A percentile compares a stretch with the other conserved stretches of the same genome.
Evolutionary conservation across 2,797 vertebrate genomes (phyloP).

Genomic region (Gephyroberyx darwinii): DNA sequence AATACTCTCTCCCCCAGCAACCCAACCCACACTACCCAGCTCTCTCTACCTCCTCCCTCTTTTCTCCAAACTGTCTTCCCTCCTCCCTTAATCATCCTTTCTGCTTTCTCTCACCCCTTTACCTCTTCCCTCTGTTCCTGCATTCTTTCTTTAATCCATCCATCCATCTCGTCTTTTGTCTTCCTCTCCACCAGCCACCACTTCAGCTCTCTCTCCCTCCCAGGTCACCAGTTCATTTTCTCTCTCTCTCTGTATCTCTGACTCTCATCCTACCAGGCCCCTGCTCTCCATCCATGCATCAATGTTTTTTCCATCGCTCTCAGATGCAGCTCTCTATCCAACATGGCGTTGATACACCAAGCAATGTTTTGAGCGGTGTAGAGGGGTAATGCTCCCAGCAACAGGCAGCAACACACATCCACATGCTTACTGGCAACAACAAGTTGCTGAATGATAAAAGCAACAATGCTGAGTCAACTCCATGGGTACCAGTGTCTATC

Average conservation of each 20-base stretch:
- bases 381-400: conserved; percentile 23
- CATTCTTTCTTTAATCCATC: conserved; percentile 28
- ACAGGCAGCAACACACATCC: conserved; percentile 12
- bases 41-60: conserved; percentile 48
- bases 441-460: conserved; percentile 1
- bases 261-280: conserved; percentile 7
- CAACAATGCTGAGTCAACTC: neutral
- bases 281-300: conserved; percentile 1
- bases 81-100: conserved; percentile 55
- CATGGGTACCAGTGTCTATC: too few species aligned
- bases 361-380: conserved; percentile 21
- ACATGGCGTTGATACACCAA: conserved; percentile 26
- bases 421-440: neutral
- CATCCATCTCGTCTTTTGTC: conserved; percentile 18
- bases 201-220: too few species aligned
- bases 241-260: conserved; percentile 1
- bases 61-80: conserved; percentile 20
- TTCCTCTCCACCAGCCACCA: too few species aligned
- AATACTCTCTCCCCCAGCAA: conserved; percentile 78
- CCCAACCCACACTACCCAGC: conserved; percentile 59
- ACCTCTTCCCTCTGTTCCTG: conserved; percentile 2
- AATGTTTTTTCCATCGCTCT: neutral
- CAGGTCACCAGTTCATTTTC: neutral
- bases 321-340: conserved; percentile 20
- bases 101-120: conserved; percentile 46